phyloP scores from a whole-genome alignment of 2,113 vertebrate genomes.

The Myxocyprinus asiaticus region DNA sequence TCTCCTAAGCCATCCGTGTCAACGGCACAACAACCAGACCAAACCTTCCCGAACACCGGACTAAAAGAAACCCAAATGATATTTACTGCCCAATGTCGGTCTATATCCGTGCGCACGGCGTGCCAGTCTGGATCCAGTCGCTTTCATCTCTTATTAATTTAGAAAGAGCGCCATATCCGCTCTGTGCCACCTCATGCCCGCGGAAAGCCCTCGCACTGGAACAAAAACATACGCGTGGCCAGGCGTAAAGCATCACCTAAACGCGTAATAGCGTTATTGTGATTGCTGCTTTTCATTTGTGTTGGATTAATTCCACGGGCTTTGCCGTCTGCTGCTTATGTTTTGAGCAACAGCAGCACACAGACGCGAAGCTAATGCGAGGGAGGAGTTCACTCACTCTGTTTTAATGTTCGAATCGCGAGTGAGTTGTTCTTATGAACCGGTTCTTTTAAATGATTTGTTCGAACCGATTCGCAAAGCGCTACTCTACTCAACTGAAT shows the following conservation, averaged over 20 bases:
- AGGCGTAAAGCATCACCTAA: not conserved
- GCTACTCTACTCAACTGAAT: too few relatives aligned
- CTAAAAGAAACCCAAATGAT: not conserved
- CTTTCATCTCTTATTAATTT: slow-evolving; percentile 68
- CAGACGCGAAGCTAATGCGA: not conserved
- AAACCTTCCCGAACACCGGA: not conserved
- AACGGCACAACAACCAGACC: not conserved
- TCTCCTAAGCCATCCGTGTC: slow-evolving; percentile 19
- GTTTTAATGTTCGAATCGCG: not conserved
- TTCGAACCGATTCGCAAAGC: not conserved
- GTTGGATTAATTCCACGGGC: slow-evolving; percentile 7
- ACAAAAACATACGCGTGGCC: not conserved
- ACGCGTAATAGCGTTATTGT: not conserved
- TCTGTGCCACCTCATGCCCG: slow-evolving; percentile 48
- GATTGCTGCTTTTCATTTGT: slow-evolving; percentile 3
- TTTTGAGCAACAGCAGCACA: not conserved
- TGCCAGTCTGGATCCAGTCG: slow-evolving; percentile 35
- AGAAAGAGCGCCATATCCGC: slow-evolving; percentile 51
- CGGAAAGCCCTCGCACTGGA: slow-evolving; percentile 12
- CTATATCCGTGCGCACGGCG: slow-evolving; percentile 13
- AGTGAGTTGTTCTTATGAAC: not conserved
- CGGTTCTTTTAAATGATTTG: slow-evolving; percentile 2
- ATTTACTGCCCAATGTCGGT: slow-evolving; percentile 21
- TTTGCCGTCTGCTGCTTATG: slow-evolving; percentile 23
- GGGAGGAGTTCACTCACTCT: slow-evolving; percentile 14